A percentile compares a stretch with the other conserved stretches of the same genome.
Evolutionary conservation across 1,140 invertebrate species (phyloP).

Genomic region (Drosophila arizonae): DNA sequence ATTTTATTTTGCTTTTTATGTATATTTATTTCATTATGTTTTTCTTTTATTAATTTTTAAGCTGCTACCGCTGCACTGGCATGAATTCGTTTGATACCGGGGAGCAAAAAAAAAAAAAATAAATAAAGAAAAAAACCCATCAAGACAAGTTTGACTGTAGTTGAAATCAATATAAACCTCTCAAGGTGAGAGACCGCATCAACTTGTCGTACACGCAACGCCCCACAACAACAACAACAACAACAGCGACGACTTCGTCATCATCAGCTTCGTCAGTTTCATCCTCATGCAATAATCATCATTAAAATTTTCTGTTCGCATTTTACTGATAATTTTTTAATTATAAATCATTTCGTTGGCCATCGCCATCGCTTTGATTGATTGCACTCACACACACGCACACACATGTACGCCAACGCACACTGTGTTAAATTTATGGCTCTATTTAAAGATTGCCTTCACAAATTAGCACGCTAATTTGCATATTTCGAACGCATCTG

Average conservation of each 20-base stretch:
- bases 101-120: constrained; percentile 1
- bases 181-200: constrained; percentile 77
- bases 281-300: constrained; percentile 7
- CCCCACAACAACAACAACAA: constrained; percentile 17
- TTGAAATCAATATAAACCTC: constrained; percentile 62
- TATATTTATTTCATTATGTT: constrained; percentile 12
- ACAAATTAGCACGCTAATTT: constrained; percentile 72
- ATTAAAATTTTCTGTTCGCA: constrained; percentile 48
- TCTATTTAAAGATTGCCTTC: constrained; percentile 61
- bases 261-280: not conserved
- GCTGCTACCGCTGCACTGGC: constrained; percentile 45
- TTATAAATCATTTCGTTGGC: constrained; percentile 48
- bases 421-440: constrained; percentile 54
- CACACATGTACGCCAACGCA: not conserved
- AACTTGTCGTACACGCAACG: constrained; percentile 57
- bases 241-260: constrained; percentile 7
- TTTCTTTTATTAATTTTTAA: constrained; percentile 4
- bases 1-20: constrained; percentile 30
- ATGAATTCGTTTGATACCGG: constrained; percentile 47
- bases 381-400: constrained; percentile 21
- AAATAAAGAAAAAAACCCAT: constrained; percentile 40
- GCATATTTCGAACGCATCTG: constrained; percentile 47
- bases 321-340: constrained; percentile 72
- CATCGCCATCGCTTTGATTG: constrained; percentile 33
- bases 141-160: constrained; percentile 45